These are phyloP conservation scores for Lasioglossum calceatum DNA, from an alignment of 2,888 invertebrate species.

Conservation along the genomic window DNA sequence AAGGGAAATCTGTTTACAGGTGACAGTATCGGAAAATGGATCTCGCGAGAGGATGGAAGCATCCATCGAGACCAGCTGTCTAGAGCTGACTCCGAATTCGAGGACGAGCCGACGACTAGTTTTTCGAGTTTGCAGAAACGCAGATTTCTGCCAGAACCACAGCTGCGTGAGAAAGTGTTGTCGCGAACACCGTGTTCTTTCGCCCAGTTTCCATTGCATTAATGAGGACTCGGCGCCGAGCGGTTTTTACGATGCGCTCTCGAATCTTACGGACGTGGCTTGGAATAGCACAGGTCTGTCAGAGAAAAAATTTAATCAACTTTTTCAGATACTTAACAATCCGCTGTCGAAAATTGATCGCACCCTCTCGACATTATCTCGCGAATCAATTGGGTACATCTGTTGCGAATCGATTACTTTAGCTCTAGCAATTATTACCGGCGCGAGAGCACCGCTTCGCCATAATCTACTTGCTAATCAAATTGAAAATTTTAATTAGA, in stretches of 20 bases:
- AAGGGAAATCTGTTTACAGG: slow-evolving; percentile 54
- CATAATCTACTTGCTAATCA: neutral
- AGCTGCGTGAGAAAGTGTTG: slow-evolving; percentile 83
- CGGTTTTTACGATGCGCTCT: slow-evolving; percentile 36
- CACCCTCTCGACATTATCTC: neutral
- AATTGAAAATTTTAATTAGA: slow-evolving; percentile 5
- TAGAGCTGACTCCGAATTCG: slow-evolving; percentile 69
- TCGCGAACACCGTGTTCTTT: slow-evolving; percentile 72
- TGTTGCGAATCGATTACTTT: slow-evolving; percentile 4
- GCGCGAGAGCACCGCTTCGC: neutral
- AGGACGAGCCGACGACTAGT: slow-evolving; percentile 25
- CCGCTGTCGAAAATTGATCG: neutral
- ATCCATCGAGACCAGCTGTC: slow-evolving; percentile 72
- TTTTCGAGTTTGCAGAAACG: slow-evolving; percentile 51
- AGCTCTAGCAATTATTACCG: neutral
- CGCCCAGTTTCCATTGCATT: neutral
- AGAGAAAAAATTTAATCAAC: neutral
- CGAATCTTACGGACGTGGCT: neutral
- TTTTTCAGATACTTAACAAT: slow-evolving; percentile 1
- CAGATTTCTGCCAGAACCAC: slow-evolving; percentile 68
- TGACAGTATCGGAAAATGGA: slow-evolving; percentile 17
- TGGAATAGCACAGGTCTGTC: slow-evolving; percentile 30
- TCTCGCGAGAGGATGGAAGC: slow-evolving; percentile 36
- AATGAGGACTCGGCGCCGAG: neutral
- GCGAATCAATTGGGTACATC: neutral